Evolutionary conservation across 2,888 invertebrate species (phyloP), one percentile per base, ranked within the genome.

Genomic region (Rhogogaster chlorosoma): DNA sequence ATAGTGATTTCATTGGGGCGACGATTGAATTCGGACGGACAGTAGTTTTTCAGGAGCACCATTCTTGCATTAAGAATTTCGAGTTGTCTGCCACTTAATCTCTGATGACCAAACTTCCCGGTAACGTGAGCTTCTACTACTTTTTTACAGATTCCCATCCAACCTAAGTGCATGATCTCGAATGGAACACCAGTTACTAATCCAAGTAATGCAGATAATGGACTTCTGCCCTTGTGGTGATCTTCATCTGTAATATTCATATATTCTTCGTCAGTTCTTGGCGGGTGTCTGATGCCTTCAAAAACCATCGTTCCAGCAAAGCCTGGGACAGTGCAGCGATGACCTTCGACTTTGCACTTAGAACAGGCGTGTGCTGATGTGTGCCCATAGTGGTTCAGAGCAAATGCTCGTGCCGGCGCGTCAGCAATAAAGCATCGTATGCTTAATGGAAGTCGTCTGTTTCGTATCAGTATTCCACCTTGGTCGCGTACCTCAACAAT

Each of bases 401-500:
- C 49, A 49, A 49, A 49, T 49, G 49, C 49, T 49, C 49, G 3
- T 2, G 49, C 49, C 1, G 49, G 49, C 15, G 49, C 49, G 7
- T 49, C 49, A 49, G 49, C 49, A 49, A 49, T 49, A 9, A 49
- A 49, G 49, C 9, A 49, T 6, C 49, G 49, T 49, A 49, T 9
- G 2, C 12, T 49, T 9, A 49, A 49, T 15, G 49, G 49, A 49
- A 49, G 49, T 49, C 49, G 49, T 49, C 49, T 49, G 15, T 49
- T 49, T 49, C 49, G 5, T 49, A 49, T 49, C 1, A 49, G 15
- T 49, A 49, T 15, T 49, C 49, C 85, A 82, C 83, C 83, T 53
- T 85, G 7, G 49, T 49, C 32, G 7, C 82, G 57, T 45, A 86
- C 64, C 70, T 57, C 38, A 15, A 49, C 5, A 42, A 75, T 38